Conservation (phyloP, 2,113 vertebrate species). For the Globicephala melas region DNA sequence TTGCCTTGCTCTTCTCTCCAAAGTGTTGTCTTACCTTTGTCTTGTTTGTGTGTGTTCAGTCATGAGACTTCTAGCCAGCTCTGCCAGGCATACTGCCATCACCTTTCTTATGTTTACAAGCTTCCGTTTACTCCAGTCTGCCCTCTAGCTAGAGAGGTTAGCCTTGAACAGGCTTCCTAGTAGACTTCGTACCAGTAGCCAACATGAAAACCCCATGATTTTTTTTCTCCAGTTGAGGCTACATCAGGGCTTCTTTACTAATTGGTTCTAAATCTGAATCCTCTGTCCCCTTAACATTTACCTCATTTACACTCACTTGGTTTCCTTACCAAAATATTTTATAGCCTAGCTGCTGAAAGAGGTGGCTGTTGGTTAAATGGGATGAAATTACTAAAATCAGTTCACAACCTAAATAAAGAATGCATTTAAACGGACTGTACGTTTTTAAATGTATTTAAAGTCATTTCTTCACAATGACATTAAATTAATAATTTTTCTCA, state of each 20-base stretch:
- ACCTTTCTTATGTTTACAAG: neutral
- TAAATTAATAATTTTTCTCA: conserved; percentile 50
- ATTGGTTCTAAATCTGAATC: neutral
- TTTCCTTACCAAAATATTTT: conserved; percentile 41
- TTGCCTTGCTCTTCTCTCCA: neutral
- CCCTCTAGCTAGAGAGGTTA: neutral
- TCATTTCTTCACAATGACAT: conserved; percentile 11
- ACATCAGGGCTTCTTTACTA: neutral
- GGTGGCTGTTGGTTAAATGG: neutral
- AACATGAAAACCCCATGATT: neutral
- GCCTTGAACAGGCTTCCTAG: neutral
- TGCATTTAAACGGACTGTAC: neutral
- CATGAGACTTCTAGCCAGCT: neutral
- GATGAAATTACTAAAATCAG: conserved; percentile 12
- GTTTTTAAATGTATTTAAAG: conserved; percentile 16
- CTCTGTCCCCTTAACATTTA: neutral
- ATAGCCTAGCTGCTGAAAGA: neutral
- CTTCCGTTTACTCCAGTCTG: neutral
- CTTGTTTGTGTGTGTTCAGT: neutral
- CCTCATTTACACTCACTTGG: neutral
- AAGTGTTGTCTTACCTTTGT: neutral
- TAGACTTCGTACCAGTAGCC: neutral
- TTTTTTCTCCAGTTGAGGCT: neutral
- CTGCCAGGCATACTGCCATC: accelerated
- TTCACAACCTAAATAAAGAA: conserved; percentile 24